phyloP scores from a whole-genome alignment of 92 coral and sea anemone species.

The Anthopleura xanthogrammica region DNA sequence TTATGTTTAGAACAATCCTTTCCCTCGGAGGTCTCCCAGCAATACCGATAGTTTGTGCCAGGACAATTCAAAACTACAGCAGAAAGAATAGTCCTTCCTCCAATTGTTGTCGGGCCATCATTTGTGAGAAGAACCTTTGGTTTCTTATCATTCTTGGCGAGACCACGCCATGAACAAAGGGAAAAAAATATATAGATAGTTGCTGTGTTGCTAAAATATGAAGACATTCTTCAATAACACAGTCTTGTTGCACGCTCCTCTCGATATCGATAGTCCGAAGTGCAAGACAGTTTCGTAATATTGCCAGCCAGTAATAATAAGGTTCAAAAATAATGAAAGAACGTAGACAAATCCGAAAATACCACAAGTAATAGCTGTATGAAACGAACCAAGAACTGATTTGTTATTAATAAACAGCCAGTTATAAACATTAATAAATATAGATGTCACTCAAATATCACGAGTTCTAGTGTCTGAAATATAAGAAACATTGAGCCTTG shows the following conservation, averaged over 20 bases:
- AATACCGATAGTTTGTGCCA: conserved; percentile 1
- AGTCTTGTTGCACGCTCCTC: not conserved
- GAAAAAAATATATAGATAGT: not conserved
- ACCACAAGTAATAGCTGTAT: not conserved
- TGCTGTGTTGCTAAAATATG: not conserved
- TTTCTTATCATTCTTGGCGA: not conserved
- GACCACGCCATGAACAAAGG: not conserved
- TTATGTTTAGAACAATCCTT: not conserved
- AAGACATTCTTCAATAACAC: not conserved
- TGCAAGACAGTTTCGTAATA: not conserved
- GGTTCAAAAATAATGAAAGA: not conserved
- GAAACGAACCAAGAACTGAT: not conserved
- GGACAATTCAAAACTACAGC: conserved; percentile 24
- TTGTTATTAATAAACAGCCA: not conserved
- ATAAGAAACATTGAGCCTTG: not conserved
- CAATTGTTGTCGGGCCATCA: conserved; percentile 39
- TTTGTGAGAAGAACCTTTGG: conserved; percentile 27
- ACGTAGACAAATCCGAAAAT: not conserved
- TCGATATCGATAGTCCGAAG: not conserved
- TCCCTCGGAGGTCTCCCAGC: not conserved
- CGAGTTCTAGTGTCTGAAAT: not conserved
- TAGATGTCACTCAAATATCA: not conserved
- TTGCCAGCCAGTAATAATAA: not conserved
- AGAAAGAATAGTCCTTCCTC: conserved; percentile 44
- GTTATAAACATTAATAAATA: too few species aligned